Evolutionary conservation across 1,140 invertebrate genomes (phyloP), one percentile per base, ranked within the genome.

Genomic region (Dinoponera quadriceps): DNA sequence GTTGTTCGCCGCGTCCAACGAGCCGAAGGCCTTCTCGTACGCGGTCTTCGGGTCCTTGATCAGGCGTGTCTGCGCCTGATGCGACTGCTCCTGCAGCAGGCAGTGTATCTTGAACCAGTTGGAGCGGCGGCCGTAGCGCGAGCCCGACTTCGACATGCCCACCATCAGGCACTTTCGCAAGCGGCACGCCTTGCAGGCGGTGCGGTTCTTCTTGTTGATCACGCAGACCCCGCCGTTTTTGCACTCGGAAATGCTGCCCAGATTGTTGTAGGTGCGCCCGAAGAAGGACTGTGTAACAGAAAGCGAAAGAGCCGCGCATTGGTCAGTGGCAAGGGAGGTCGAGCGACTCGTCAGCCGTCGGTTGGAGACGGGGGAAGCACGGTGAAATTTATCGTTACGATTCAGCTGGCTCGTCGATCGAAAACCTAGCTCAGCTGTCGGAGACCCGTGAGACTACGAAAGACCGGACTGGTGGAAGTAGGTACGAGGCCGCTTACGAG

Each of bases 61-160:
- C 9, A 91, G 55, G 0, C 91, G 90, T 2, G 90, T 90, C 62
- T 92, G 94, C 1, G 90, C 91, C 77, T 94, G 93, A 49, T 95
- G 95, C 65, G 96, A 96, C 74, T 97, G 96, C 87, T 97, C 96
- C 90, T 97, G 96, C 0, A 98, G 95, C 0, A 98, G 95, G 89
- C 97, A 98, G 93, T 98, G 97, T 86, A 98, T 98, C 94, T 98
- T 98, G 95, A 98, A 98, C 97, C 97, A 98, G 93, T 98, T 98
- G 49, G 97, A 98, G 62, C 98, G 95, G 2, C 98, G 95, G 5
- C 97, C 98, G 92, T 98, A 98, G 18, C 97, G 94, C 3, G 97
- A 98, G 5, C 98, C 98, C 77, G 98, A 98, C 93, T 99, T 98
- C 29, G 97, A 98, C 98, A 99, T 99, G 54, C 98, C 98, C 29